Percentiles rank a stretch among this genome's conserved stretches.
These are phyloP conservation scores for Strigops habroptila DNA, from an alignment of 2,113 vertebrate genomes.

Conservation along the genomic window DNA sequence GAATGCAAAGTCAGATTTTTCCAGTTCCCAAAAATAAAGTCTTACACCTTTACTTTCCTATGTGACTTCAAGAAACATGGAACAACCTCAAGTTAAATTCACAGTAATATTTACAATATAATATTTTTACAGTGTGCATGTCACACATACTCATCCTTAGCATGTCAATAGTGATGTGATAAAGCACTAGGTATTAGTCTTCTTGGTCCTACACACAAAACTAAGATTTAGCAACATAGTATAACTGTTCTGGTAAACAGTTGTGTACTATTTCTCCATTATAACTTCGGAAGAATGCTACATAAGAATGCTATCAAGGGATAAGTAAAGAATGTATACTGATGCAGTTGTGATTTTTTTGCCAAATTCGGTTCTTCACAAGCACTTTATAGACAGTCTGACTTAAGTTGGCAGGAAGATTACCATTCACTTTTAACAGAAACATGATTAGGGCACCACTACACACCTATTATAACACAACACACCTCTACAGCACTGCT, in stretches of 20 bases:
- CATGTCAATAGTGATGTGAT: neutral
- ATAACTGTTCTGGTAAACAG: neutral
- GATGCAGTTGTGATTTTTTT: neutral
- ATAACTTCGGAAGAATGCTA: neutral
- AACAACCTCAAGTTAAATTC: neutral
- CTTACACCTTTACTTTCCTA: neutral
- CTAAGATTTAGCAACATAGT: neutral
- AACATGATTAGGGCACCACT: neutral
- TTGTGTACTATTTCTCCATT: neutral
- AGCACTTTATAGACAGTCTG: fast-evolving
- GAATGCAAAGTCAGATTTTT: neutral
- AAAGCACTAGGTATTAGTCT: neutral
- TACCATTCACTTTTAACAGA: neutral
- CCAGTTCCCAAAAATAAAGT: neutral
- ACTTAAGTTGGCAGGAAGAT: neutral
- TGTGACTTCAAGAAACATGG: neutral
- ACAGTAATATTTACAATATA: neutral
- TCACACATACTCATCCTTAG: neutral
- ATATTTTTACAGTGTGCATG: neutral
- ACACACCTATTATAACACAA: neutral
- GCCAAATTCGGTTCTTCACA: neutral
- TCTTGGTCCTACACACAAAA: neutral
- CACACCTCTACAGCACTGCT: neutral
- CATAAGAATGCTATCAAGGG: neutral
- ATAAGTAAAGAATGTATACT: neutral